Base-by-base conservation (phyloP, 2,888 invertebrate genomes). In the Xiphydria camelus region DNA sequence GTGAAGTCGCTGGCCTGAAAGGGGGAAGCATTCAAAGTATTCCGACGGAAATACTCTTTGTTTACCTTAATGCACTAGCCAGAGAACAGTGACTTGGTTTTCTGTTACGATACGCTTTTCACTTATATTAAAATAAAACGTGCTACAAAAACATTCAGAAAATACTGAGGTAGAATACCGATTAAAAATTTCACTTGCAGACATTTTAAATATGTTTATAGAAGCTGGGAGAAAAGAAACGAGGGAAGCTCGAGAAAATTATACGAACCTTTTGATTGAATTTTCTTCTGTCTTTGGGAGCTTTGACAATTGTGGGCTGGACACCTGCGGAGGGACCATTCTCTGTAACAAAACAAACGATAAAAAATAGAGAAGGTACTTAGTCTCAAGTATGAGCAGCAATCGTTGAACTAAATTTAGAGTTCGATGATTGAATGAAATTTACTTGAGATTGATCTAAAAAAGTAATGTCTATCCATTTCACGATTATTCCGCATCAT, bases 1-100 rank as follows among this genome's bases (percentile, higher is more conserved):
- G 88, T 85, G 78, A 94, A 89, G 77, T 90, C 89, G 73, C 89
- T 89, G 55, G 89, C 89, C 91, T 92, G 81, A 4, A 79, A 78
- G 66, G 65, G 62, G 58, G 55, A 48, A 45, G 36, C 9, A n/a
- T n/a, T n/a, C n/a, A n/a, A n/a, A n/a, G n/a, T n/a, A n/a, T n/a
- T n/a, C n/a, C n/a, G n/a, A n/a, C n/a, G n/a, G n/a, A n/a, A n/a
- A n/a, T n/a, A n/a, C n/a, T n/a, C n/a, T n/a, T n/a, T n/a, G n/a
- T n/a, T n/a, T n/a, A n/a, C n/a, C n/a, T n/a, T n/a, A n/a, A n/a
- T n/a, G n/a, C n/a, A n/a, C n/a, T n/a, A n/a, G n/a, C n/a, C n/a
- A n/a, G n/a, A n/a, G n/a, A n/a, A n/a, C n/a, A n/a, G n/a, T n/a
- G n/a, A n/a, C n/a, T n/a, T n/a, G n/a, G n/a, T n/a, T n/a, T n/a